These are phyloP conservation scores for Channa striata DNA, from an alignment of 2,797 vertebrate species.

Conservation along the genomic window DNA sequence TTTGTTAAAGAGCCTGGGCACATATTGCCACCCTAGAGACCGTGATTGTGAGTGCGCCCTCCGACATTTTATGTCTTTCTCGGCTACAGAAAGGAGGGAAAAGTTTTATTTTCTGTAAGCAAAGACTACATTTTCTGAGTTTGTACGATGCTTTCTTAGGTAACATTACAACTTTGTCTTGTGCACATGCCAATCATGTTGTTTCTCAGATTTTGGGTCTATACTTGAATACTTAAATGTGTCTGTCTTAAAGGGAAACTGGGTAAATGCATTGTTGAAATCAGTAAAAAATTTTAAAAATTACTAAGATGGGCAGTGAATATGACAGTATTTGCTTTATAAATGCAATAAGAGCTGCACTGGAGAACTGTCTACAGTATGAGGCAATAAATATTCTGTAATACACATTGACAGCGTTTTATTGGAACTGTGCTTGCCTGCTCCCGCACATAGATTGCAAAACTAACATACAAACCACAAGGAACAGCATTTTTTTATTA, in stretches of 20 bases:
- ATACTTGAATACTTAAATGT: not conserved
- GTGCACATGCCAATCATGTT: not conserved
- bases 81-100: constrained; percentile 18
- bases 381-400: constrained; percentile 42
- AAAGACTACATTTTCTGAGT: not conserved
- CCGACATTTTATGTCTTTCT: constrained; percentile 50
- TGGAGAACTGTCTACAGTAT: constrained; percentile 21
- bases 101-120: too few relatives aligned
- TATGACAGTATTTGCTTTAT: constrained; percentile 10
- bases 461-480: constrained; percentile 1
- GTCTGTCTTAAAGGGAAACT: not conserved
- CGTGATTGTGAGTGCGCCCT: constrained; percentile 58
- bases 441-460: constrained; percentile 35
- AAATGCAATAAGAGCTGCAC: constrained; percentile 51
- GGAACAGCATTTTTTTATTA: not conserved
- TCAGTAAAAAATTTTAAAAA: not conserved
- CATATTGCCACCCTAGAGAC: constrained; percentile 43
- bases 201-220: not conserved
- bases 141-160: not conserved
- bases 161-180: not conserved
- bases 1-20: constrained; percentile 26
- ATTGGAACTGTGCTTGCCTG: constrained; percentile 19
- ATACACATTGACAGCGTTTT: constrained; percentile 46
- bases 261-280: not conserved
- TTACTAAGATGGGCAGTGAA: not conserved